A percentile compares a stretch with the other conserved stretches of the same genome.
These are phyloP conservation scores for Drosophila persimilis DNA, from an alignment of 1,140 invertebrate species.

Conservation along the genomic window DNA sequence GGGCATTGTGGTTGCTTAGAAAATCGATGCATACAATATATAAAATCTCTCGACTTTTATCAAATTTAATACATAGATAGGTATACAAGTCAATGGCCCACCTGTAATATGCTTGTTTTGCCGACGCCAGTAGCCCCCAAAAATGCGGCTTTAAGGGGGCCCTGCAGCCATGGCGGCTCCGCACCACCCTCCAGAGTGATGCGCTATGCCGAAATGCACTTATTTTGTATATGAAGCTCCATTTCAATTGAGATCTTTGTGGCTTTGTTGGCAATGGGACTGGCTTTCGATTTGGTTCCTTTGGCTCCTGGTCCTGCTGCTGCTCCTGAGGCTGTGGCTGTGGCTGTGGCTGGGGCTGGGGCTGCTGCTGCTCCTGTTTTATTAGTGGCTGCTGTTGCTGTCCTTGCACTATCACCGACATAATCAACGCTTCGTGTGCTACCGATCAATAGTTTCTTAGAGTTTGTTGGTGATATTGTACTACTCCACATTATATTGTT, in stretches of 20 bases:
- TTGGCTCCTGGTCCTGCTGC: conserved; percentile 32
- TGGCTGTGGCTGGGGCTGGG: conserved; percentile 28
- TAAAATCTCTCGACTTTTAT: neutral
- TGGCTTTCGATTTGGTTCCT: conserved; percentile 32
- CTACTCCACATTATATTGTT: conserved; percentile 83
- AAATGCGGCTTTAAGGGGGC: conserved; percentile 90
- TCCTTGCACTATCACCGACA: conserved; percentile 80
- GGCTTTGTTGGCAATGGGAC: conserved; percentile 39
- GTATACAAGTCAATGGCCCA: conserved; percentile 71
- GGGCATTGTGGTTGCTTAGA: no score
- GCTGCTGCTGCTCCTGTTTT: conserved; percentile 60
- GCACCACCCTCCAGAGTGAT: conserved; percentile 83
- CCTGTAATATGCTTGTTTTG: conserved; percentile 92
- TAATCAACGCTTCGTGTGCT: conserved; percentile 82
- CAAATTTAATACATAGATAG: neutral
- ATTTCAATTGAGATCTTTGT: conserved; percentile 83
- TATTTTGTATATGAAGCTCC: conserved; percentile 83
- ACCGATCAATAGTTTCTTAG: conserved; percentile 81
- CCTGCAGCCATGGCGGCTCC: conserved; percentile 84
- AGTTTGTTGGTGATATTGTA: conserved; percentile 82
- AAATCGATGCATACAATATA: no score
- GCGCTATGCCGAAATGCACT: conserved; percentile 83
- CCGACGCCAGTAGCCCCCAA: conserved; percentile 91
- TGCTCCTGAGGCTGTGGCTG: conserved; percentile 18
- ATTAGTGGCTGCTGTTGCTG: conserved; percentile 54